Evolutionary conservation across 2,888 invertebrate species (phyloP).

Genomic region (Sylvicola fuscatus): DNA sequence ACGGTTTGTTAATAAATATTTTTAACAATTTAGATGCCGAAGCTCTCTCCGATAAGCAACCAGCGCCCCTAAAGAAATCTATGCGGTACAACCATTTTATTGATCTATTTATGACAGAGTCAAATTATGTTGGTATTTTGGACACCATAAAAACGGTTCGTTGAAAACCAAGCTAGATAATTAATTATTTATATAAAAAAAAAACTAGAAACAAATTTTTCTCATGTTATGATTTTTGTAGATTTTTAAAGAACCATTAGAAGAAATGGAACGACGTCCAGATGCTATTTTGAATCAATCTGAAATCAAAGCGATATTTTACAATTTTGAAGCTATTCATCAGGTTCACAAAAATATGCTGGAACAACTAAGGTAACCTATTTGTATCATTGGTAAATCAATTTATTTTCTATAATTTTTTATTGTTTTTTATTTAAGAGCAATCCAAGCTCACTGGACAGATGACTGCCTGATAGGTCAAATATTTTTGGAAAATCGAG

Average conservation of each 20-base stretch:
- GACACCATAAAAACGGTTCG: constrained; percentile 74
- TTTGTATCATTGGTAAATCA: neutral
- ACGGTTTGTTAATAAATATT: constrained; percentile 7
- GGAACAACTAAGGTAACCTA: constrained; percentile 27
- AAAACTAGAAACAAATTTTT: neutral
- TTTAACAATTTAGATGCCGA: constrained; percentile 9
- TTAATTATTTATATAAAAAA: neutral
- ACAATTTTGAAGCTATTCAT: constrained; percentile 84
- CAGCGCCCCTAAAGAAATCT: constrained; percentile 21
- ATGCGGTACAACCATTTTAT: constrained; percentile 32
- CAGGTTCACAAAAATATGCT: constrained; percentile 70
- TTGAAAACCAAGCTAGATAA: no score
- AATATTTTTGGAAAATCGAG: constrained; percentile 70
- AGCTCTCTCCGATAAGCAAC: constrained; percentile 11
- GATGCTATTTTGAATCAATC: constrained; percentile 67
- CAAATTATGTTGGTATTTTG: constrained; percentile 90
- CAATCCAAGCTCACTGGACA: constrained; percentile 43
- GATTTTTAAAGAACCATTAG: constrained; percentile 87
- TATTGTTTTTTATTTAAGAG: constrained; percentile 9
- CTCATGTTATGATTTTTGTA: constrained; percentile 22
- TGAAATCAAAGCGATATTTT: constrained; percentile 88
- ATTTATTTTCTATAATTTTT: neutral
- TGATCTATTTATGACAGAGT: constrained; percentile 91
- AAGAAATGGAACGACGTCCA: constrained; percentile 61
- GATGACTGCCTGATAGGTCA: constrained; percentile 77